Conservation (phyloP, 2,113 vertebrate species). For the Periophthalmodon schlosseri region DNA sequence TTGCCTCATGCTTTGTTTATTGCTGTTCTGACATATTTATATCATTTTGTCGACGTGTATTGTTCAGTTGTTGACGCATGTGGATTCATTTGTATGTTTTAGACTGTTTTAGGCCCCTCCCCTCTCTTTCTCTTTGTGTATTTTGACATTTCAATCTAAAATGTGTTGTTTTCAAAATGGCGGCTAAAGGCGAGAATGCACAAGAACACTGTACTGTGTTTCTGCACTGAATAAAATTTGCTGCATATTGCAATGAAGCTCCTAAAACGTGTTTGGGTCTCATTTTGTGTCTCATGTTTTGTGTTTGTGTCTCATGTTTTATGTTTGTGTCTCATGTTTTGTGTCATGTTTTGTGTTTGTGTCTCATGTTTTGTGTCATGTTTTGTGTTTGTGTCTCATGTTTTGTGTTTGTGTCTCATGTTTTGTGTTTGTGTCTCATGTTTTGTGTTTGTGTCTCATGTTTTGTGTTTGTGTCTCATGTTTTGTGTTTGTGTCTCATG, state of each 20-base stretch:
- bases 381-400: too few species aligned
- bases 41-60: conserved; percentile 36
- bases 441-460: too few species aligned
- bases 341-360: too few species aligned
- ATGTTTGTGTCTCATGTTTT: too few species aligned
- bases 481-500: too few species aligned
- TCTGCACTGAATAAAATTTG: conserved; percentile 76
- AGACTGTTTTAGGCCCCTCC: conserved; percentile 29
- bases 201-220: conserved; percentile 71
- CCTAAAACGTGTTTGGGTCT: not conserved
- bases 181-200: conserved; percentile 53
- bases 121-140: conserved; percentile 36
- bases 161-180: conserved; percentile 48
- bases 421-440: too few species aligned
- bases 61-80: conserved; percentile 61
- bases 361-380: too few species aligned
- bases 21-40: conserved; percentile 37
- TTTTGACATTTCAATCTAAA: conserved; percentile 58
- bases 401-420: too few species aligned
- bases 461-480: too few species aligned
- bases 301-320: too few species aligned
- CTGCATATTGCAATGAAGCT: conserved; percentile 72
- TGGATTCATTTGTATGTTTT: conserved; percentile 57
- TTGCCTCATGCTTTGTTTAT: conserved; percentile 53
- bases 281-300: not conserved